Conservation (phyloP, 64 coral and sea anemone species). For the Montipora cactus region DNA sequence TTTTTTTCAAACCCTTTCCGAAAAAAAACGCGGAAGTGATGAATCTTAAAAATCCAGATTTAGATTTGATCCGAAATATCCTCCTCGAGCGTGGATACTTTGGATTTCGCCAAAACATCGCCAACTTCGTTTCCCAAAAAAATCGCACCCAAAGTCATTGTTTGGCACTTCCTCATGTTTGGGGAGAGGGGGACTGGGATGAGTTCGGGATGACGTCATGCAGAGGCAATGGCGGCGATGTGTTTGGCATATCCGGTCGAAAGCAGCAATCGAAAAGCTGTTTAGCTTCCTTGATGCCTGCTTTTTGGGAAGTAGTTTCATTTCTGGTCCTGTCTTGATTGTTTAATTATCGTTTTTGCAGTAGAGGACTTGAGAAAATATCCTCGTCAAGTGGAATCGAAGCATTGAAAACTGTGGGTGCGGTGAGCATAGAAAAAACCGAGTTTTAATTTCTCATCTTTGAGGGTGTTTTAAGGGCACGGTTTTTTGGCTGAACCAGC, state of each 20-base stretch:
- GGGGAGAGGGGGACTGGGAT: constrained; percentile 19
- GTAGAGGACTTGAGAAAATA: neutral
- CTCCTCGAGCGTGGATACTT: too few relatives aligned
- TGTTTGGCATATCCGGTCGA: constrained; percentile 74
- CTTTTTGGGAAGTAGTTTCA: neutral
- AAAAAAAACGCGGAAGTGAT: too few relatives aligned
- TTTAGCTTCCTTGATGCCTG: neutral
- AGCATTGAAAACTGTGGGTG: neutral
- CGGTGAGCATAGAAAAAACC: constrained; percentile 19
- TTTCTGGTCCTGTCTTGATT: neutral
- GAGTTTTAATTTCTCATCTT: constrained; percentile 5
- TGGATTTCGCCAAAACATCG: too few relatives aligned
- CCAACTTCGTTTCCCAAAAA: too few relatives aligned
- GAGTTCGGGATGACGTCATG: constrained; percentile 50
- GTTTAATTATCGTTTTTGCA: neutral
- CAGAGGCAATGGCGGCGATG: constrained; percentile 64
- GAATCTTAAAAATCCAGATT: too few relatives aligned
- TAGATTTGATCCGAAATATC: too few relatives aligned
- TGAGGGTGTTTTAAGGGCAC: neutral
- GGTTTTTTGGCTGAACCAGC: neutral
- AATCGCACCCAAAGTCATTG: too few relatives aligned
- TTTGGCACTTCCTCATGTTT: neutral
- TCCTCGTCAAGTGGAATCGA: neutral
- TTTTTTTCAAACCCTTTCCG: too few relatives aligned
- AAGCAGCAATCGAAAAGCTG: neutral